Base-by-base conservation (phyloP, 2,888 invertebrate species). In the Allygus modestus region DNA sequence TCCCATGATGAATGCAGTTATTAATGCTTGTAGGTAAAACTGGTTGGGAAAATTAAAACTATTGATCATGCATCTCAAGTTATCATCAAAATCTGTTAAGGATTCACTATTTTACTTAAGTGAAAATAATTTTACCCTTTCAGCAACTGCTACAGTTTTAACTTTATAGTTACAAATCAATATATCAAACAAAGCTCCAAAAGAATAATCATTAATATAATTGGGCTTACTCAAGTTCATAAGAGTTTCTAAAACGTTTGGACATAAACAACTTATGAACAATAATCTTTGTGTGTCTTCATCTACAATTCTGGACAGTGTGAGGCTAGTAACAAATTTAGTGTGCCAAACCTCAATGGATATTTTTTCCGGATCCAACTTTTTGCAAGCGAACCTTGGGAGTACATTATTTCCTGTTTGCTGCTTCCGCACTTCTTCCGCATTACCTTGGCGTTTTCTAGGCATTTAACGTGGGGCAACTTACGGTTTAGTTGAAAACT, bases 261-360 rank as follows among this genome's bases (percentile, higher is more conserved):
- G 31, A n/a, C 69, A 31, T 37, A 69, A 31, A 69, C 31, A 69
- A 31, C 33, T 69, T 17, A 69, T 69, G 15, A 69, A 31, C 9
- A 69, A 37, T 1, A 28, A 69, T 17, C 12, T 69, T 33, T 69
- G 28, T n/a, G n/a, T 69, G 31, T 17, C 37, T 12, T n/a, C 33
- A n/a, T 33, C 37, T 69, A n/a, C 17, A 31, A 69, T 69, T n/a
- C 7, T 31, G 9, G 37, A 69, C 9, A 73, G 43, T 73, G 20
- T 20, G 4, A 73, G 41, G 41, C 26, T 23, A 73, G 73, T 43
- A 5, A 41, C 41, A 23, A 73, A 73, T 73, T 73, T 73, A 43
- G 37, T 73, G 5, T 73, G 73, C 43, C 73, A 73, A 73, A 73
- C 43, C 73, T 73, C 73, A 43, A 43, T 43, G 20, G 73, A 73